Evolutionary conservation across 1,140 invertebrate species (phyloP).

Genomic region (Magallana angulata): DNA sequence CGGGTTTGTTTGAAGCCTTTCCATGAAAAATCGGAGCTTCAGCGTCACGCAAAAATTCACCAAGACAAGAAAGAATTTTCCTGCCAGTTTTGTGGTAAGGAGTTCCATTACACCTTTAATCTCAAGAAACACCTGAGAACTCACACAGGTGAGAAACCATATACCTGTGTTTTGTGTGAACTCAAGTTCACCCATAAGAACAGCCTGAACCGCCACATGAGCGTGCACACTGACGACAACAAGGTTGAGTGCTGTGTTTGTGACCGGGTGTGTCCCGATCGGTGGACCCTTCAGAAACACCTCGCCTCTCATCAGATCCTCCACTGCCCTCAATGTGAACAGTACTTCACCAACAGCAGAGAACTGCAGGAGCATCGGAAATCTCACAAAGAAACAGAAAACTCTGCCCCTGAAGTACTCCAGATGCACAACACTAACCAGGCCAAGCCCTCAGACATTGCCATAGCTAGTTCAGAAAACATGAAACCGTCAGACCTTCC

Average conservation of each 20-base stretch:
- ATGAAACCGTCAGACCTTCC: neutral
- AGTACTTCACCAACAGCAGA: constrained; percentile 22
- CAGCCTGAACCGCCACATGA: constrained; percentile 49
- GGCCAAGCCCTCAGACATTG: neutral
- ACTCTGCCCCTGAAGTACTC: neutral
- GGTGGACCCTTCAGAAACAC: constrained; percentile 20
- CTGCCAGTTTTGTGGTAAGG: constrained; percentile 59
- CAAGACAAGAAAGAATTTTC: constrained; percentile 60
- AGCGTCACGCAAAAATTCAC: constrained; percentile 46
- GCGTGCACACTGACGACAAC: neutral
- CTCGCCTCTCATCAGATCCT: neutral
- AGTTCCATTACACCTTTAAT: constrained; percentile 60
- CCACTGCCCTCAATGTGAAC: neutral
- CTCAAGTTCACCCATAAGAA: constrained; percentile 44
- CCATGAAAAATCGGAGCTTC: neutral
- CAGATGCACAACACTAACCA: neutral
- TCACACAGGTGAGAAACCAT: constrained; percentile 77
- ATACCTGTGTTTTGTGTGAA: constrained; percentile 78
- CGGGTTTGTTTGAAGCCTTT: constrained; percentile 14
- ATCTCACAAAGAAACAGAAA: neutral
- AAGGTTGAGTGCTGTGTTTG: neutral
- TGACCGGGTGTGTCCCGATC: neutral
- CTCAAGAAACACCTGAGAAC: constrained; percentile 73
- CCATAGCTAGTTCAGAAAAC: neutral
- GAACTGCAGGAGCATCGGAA: neutral